Evolutionary conservation across 2,888 invertebrate species (phyloP).

Genomic region (Papilio elwesi): DNA sequence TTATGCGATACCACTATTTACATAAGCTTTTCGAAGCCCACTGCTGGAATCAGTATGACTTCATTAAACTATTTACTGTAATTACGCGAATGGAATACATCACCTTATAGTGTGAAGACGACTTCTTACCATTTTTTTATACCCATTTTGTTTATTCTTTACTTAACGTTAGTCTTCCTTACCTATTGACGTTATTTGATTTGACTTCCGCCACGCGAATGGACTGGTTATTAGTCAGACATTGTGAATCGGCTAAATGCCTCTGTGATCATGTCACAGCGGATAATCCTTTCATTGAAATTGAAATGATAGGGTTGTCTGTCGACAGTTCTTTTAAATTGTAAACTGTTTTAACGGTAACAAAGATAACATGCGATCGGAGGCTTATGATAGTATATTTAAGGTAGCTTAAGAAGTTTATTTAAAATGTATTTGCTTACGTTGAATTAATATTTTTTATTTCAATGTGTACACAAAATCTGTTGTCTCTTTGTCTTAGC

Average conservation of each 20-base stretch:
- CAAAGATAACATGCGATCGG: neutral
- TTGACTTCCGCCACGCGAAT: slow-evolving; percentile 32
- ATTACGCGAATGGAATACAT: no score
- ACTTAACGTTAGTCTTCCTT: neutral
- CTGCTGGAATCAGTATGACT: neutral
- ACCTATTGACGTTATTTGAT: slow-evolving; percentile 8
- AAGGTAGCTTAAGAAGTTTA: neutral
- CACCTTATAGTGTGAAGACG: neutral
- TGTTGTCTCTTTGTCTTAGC: no score
- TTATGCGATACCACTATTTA: neutral
- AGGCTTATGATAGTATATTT: neutral
- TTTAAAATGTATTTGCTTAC: neutral
- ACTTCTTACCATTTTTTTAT: neutral
- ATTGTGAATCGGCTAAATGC: slow-evolving; percentile 21
- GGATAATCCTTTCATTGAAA: slow-evolving; percentile 18
- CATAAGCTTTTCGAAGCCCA: neutral
- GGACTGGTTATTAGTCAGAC: slow-evolving; percentile 14
- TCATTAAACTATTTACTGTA: neutral
- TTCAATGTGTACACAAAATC: no score
- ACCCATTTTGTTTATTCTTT: slow-evolving; percentile 1
- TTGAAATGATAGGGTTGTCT: slow-evolving; percentile 20
- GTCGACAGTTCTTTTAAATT: neutral
- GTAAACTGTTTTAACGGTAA: slow-evolving; percentile 15
- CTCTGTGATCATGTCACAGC: slow-evolving; percentile 23
- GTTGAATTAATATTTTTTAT: no score